These are phyloP conservation scores for Sialis lutaria DNA, from an alignment of 2,888 invertebrate species.

Conservation along the genomic window DNA sequence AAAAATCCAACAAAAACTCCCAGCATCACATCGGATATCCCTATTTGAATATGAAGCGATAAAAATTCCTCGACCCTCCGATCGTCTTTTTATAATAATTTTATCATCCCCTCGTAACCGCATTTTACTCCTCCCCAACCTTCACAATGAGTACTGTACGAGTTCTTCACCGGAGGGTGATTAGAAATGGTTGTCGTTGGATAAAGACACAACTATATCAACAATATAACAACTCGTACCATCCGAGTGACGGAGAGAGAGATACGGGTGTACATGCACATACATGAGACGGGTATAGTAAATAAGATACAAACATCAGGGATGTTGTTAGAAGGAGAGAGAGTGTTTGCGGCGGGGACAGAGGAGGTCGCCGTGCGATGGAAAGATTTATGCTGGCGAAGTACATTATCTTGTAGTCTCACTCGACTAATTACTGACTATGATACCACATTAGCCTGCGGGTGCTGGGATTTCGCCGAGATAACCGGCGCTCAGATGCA, in stretches of 20 bases:
- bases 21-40: neutral
- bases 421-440: conserved; percentile 35
- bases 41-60: neutral
- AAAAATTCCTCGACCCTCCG: neutral
- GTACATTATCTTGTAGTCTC: conserved; percentile 37
- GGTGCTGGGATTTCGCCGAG: conserved; percentile 14
- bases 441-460: conserved; percentile 33
- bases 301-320: neutral
- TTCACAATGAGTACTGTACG: neutral
- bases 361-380: conserved; percentile 2
- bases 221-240: no score
- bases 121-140: neutral
- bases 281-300: neutral
- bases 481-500: neutral
- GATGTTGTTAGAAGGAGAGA: neutral
- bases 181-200: neutral
- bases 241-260: no score
- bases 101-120: conserved; percentile 2
- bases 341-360: neutral
- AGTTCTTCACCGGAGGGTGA: conserved; percentile 4
- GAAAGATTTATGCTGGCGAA: conserved; percentile 32
- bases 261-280: neutral
- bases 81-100: conserved; percentile 4
- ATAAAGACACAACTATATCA: no score
- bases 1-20: no score